Base-by-base conservation (phyloP, 2,888 invertebrate genomes). In the Caenorhabditis afra region DNA sequence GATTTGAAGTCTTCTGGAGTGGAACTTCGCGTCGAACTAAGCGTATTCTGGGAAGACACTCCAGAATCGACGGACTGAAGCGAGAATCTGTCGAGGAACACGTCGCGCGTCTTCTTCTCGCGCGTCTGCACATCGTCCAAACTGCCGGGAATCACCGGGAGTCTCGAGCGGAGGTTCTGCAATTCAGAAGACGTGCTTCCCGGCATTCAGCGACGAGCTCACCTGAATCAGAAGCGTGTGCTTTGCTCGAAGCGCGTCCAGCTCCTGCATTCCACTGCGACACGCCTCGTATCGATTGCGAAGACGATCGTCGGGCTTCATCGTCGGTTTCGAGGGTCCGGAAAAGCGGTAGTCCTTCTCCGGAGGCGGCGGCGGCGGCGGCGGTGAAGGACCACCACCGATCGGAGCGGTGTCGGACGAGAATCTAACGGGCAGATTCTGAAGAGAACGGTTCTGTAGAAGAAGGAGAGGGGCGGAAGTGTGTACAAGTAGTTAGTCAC, bases 241-340 rank as follows among this genome's bases (percentile, higher is more conserved):
- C 52, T 84, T 84, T 10, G 73, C 58, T 22, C 84, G n/a, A 14
- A 84, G 55, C 11, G 61, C 77, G 47, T 82, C 79, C 52, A 84
- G 62, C 58, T 84, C 80, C 14, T 82, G 71, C 84, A 84, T 82
- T 55, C 84, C 84, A 53, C 79, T 79, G 18, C 81, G 62, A 68
- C 84, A 84, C 39, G 84, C 84, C 59, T 84, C 84, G 29, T 81
- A 71, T 18, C 84, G 67, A 47, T 75, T 81, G n/a, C 78, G 44
- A 7, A 84, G 67, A 35, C 81, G 45, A 64, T 79, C 79, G 23
- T 79, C 83, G 8, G 53, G 23, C 16, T 64, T 37, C 79, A 82
- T 58, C 68, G 80, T 35, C 59, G 74, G 35, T 62, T 61, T 52
- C 62, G 74, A 7, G 29, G 29, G 3, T 29, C 7, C 4, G 29